Evolutionary conservation across 2,888 invertebrate genomes (phyloP), one percentile per base, ranked within the genome.

Genomic region (Ophioninae sp.): DNA sequence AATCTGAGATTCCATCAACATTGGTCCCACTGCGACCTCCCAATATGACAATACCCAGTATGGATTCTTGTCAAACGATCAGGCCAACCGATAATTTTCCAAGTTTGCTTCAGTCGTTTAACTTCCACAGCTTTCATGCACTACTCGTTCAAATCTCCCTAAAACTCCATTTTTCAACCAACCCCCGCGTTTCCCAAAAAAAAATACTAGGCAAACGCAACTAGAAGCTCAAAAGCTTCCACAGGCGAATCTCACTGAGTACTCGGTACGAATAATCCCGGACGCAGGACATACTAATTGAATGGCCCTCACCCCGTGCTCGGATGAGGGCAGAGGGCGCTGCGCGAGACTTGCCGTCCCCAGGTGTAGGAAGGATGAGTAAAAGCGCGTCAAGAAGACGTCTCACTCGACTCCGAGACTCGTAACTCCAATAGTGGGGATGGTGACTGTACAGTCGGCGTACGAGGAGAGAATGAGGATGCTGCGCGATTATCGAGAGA

Each of bases 381-480:
- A 90, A 90, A 89, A 87, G 87, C 81, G 81, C 81, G 67, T 72
- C 74, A 79, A 58, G 86, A 88, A 91, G 89, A 90, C 88, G 90
- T 90, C 91, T 91, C 89, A 91, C 89, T 90, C 87, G 84, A 85
- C 82, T 84, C 41, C 58, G 77, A 56, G 72, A 72, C 61, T 63
- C 59, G 65, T 72, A 61, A 61, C 64, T 83, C 77, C 67, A 20
- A 58, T 51, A 17, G 51, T 51, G 51, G 51, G 51, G 51, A 30
- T 69, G 67, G 9, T 3, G 17, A 37, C 10, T 44, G 41, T 65
- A 51, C 17, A 56, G 61, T 6, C 10, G 56, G 59, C 23, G 10
- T 44, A 67, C 63, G 7, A n/a, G n/a, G n/a, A n/a, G 69, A 61
- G 44, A 51, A 51, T 23, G 59, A 64, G 64, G 75, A 82, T 82